Conservation (phyloP, 2,888 invertebrate genomes). For the Neoscelio sp. region DNA sequence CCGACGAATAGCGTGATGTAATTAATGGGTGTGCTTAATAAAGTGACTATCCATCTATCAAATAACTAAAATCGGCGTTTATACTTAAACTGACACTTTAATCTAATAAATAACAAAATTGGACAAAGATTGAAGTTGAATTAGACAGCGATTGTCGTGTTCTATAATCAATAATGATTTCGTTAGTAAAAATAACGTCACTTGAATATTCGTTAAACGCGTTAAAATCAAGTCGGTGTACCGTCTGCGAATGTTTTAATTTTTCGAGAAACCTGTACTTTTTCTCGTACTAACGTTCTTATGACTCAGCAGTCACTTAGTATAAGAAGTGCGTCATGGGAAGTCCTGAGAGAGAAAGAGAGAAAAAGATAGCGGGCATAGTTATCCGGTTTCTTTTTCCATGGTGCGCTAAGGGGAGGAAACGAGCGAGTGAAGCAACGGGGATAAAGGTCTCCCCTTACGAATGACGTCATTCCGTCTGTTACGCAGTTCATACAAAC, state of each 20-base stretch:
- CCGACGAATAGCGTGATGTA: conserved; percentile 23
- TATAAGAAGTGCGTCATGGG: conserved; percentile 71
- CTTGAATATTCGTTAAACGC: too few species aligned
- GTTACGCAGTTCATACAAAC: conserved; percentile 63
- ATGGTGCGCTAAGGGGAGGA: conserved; percentile 68
- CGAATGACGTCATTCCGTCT: conserved; percentile 71
- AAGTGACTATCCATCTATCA: too few species aligned
- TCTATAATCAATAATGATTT: too few species aligned
- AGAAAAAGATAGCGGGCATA: conserved; percentile 68
- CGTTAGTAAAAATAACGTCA: too few species aligned
- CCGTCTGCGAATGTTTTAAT: conserved; percentile 3
- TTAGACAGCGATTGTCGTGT: too few species aligned
- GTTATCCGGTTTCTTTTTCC: conserved; percentile 77
- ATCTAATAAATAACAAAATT: too few species aligned
- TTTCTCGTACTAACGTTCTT: conserved; percentile 32
- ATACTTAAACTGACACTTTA: too few species aligned
- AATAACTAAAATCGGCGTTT: too few species aligned
- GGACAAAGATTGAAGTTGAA: too few species aligned
- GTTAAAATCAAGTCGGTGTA: conserved; percentile 4
- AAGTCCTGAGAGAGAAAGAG: conserved; percentile 70
- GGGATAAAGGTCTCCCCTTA: conserved; percentile 71
- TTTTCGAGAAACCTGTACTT: conserved; percentile 50
- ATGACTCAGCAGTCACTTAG: conserved; percentile 55
- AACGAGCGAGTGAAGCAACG: conserved; percentile 62
- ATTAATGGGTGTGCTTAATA: too few species aligned